Percentiles rank a stretch among this genome's conserved stretches.
Evolutionary conservation across 2,113 vertebrate genomes (phyloP).

Genomic region (Meriones unguiculatus): DNA sequence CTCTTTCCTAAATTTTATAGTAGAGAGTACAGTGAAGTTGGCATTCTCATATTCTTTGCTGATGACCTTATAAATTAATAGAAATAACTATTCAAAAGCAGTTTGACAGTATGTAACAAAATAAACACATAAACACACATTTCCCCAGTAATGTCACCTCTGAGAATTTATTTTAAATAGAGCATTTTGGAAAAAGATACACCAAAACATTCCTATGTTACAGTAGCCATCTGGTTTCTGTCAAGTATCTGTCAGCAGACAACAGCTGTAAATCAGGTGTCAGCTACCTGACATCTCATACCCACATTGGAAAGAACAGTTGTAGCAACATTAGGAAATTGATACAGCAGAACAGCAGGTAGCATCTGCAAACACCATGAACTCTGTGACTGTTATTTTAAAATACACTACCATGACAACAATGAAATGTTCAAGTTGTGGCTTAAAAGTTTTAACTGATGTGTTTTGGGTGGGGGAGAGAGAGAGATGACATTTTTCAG

Average conservation of each 20-base stretch:
- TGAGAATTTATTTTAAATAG: slow-evolving; percentile 4
- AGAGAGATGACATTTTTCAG: background rate
- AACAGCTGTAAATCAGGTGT: background rate
- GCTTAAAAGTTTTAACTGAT: background rate
- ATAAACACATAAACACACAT: background rate
- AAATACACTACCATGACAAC: background rate
- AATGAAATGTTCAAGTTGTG: too few relatives aligned
- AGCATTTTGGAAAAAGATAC: background rate
- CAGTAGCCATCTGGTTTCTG: background rate
- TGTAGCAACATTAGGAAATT: background rate
- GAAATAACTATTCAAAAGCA: slow-evolving; percentile 2
- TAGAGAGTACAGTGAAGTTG: background rate
- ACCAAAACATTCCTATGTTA: background rate
- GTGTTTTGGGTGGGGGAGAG: background rate
- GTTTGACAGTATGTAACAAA: background rate
- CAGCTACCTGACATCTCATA: fast-evolving
- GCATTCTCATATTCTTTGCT: background rate
- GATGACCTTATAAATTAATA: background rate
- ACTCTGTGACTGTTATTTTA: background rate
- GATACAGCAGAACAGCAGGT: background rate
- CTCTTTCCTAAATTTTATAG: background rate
- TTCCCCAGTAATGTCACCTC: background rate
- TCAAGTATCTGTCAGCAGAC: background rate
- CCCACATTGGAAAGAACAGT: background rate
- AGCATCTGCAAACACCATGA: background rate